Evolutionary conservation across 2,113 vertebrate genomes (phyloP).

Genomic region (Ursus arctos): DNA sequence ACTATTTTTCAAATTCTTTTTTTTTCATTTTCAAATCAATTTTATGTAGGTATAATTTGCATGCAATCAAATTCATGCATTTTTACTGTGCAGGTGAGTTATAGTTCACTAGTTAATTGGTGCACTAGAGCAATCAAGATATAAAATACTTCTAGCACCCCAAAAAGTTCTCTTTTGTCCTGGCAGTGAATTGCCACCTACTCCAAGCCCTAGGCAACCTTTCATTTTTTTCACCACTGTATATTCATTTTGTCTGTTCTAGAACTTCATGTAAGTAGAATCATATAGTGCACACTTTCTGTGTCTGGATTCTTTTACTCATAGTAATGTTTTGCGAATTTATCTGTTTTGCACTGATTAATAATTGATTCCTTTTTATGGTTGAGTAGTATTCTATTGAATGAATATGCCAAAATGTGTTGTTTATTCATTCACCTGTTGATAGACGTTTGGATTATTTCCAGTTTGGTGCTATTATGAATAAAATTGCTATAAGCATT

Average conservation of each 20-base stretch:
- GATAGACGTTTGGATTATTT: not conserved
- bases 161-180: not conserved
- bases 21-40: not conserved
- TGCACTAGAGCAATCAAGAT: not conserved
- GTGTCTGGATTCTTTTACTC: not conserved
- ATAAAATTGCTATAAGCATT: not conserved
- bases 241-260: not conserved
- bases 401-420: not conserved
- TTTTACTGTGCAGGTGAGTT: not conserved
- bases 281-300: not conserved
- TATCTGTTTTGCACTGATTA: not conserved
- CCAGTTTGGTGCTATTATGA: not conserved
- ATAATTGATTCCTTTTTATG: not conserved
- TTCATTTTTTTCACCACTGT: not conserved
- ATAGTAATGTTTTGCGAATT: not conserved
- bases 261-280: not conserved
- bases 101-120: not conserved
- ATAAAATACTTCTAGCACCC: not conserved
- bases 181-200: not conserved
- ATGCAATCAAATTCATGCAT: not conserved
- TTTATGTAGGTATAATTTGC: not conserved
- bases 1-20: not conserved
- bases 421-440: not conserved
- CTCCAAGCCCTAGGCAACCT: not conserved
- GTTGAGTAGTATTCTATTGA: not conserved